Percentiles rank a stretch among this genome's conserved stretches.
phyloP scores from a whole-genome alignment of 2,797 vertebrate genomes.

The Lacerta agilis region DNA sequence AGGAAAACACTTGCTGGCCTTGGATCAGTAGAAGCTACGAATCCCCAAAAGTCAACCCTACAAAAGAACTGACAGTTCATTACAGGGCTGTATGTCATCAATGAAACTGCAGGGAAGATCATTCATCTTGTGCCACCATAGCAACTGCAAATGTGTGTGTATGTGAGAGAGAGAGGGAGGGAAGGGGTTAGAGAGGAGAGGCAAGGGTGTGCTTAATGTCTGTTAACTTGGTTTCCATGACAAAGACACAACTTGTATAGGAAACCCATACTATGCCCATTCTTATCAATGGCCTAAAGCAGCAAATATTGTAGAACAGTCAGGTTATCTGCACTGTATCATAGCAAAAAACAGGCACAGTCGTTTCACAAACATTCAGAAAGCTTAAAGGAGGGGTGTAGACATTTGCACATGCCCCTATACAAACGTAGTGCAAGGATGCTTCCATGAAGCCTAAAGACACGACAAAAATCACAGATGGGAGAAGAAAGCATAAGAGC shows the following conservation, averaged over 20 bases:
- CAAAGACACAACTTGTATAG: not conserved
- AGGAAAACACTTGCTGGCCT: not conserved
- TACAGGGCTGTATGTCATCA: constrained; percentile 12
- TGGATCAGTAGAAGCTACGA: not conserved
- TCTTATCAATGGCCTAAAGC: not conserved
- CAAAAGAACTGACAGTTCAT: constrained; percentile 25
- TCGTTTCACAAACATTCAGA: not conserved
- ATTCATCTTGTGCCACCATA: constrained; percentile 55
- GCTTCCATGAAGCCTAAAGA: constrained; percentile 1
- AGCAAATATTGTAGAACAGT: not conserved
- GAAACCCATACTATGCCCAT: not conserved
- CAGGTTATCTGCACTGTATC: not conserved
- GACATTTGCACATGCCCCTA: not conserved
- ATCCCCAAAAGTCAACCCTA: constrained; percentile 11
- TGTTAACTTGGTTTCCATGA: constrained; percentile 52
- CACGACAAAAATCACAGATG: not conserved
- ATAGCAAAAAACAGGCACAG: not conserved
- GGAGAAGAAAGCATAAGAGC: constrained; percentile 21
- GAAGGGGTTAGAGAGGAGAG: not conserved
- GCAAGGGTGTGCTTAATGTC: not conserved
- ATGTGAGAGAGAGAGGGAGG: not conserved
- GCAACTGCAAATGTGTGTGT: constrained; percentile 48
- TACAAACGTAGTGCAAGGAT: not conserved
- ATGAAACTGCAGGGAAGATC: constrained; percentile 50
- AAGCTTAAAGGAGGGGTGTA: not conserved